A percentile compares a stretch with the other conserved stretches of the same genome.
phyloP scores from a whole-genome alignment of 2,888 invertebrate species.

The Ctena decussata region DNA sequence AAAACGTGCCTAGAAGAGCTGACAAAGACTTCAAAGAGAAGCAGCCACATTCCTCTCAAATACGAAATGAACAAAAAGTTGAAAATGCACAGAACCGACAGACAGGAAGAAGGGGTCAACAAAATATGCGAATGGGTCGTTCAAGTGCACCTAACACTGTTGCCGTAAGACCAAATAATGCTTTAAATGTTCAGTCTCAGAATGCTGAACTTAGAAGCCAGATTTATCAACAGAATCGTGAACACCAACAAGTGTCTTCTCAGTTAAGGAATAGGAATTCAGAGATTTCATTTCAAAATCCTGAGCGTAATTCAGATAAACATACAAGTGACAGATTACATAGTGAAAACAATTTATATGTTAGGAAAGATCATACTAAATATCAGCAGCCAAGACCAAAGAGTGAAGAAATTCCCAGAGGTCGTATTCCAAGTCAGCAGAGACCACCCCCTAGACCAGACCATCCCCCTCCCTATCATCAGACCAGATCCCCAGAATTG shows the following conservation, averaged over 20 bases:
- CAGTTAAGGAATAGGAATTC: neutral
- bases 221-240: conserved; percentile 31
- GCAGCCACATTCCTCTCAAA: neutral
- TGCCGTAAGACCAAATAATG: conserved; percentile 90
- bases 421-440: neutral
- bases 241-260: neutral
- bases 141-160: conserved; percentile 87
- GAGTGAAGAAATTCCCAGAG: conserved; percentile 18
- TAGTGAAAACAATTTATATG: neutral
- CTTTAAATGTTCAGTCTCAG: conserved; percentile 87
- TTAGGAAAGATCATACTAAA: neutral
- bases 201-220: conserved; percentile 62
- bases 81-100: neutral
- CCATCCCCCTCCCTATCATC: conserved; percentile 54
- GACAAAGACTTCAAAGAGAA: neutral
- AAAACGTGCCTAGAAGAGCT: neutral
- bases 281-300: neutral
- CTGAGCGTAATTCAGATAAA: neutral
- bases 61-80: conserved; percentile 28
- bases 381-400: conserved; percentile 13
- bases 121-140: conserved; percentile 28
- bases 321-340: neutral
- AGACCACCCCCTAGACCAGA: conserved; percentile 68
- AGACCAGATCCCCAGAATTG: neutral
- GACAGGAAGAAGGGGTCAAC: conserved; percentile 7